A percentile compares a stretch with the other conserved stretches of the same genome.
phyloP scores from a whole-genome alignment of 2,888 invertebrate genomes.

The Sceliomorpha sp. region DNA sequence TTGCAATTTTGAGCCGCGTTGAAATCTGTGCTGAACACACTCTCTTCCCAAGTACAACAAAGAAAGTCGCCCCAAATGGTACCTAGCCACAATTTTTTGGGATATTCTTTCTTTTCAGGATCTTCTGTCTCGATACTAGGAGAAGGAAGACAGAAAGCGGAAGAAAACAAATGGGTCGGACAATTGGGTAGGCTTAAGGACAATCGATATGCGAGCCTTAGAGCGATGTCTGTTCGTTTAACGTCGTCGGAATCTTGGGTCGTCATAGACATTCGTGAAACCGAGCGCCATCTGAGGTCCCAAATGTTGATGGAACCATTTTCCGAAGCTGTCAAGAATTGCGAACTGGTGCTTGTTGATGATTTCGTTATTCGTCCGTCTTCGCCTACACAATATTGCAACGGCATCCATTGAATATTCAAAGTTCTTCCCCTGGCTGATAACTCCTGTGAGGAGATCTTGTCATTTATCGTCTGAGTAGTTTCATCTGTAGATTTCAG shows the following conservation, averaged over 20 bases:
- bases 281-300: conserved; percentile 72
- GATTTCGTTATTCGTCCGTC: conserved; percentile 63
- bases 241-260: conserved; percentile 1
- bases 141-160: conserved; percentile 55
- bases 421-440: conserved; percentile 68
- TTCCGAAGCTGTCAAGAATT: conserved; percentile 72
- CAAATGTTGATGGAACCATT: conserved; percentile 74
- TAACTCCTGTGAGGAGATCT: conserved; percentile 55
- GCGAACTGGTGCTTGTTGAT: conserved; percentile 52
- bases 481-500: conserved; percentile 32
- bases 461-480: conserved; percentile 4
- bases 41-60: conserved; percentile 84
- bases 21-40: conserved; percentile 84
- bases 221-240: conserved; percentile 1
- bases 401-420: conserved; percentile 72
- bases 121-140: conserved; percentile 27
- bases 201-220: conserved; percentile 58
- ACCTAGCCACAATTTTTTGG: conserved; percentile 64
- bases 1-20: conserved; percentile 82
- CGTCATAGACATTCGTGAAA: conserved; percentile 37
- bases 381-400: conserved; percentile 58
- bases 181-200: too few relatives aligned
- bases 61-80: conserved; percentile 71
- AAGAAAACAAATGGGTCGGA: conserved; percentile 9
- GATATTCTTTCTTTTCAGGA: not conserved